Conservation (phyloP, 2,888 invertebrate species). For the Cylindroiulus punctatus region DNA sequence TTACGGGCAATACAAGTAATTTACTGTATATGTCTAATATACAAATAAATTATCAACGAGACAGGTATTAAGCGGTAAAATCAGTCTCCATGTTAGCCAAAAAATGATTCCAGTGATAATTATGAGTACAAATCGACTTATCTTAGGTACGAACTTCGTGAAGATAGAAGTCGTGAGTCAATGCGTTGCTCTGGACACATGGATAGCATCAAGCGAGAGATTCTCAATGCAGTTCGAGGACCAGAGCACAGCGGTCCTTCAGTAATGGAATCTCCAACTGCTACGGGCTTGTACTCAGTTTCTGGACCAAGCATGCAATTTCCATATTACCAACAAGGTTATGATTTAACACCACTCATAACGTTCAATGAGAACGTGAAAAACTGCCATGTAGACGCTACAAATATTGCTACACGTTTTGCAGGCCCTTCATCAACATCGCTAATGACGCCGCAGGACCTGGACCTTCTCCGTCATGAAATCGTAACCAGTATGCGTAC, state of each 20-base stretch:
- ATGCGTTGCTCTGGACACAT: constrained; percentile 67
- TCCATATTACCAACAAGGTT: constrained; percentile 14
- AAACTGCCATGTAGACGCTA: neutral
- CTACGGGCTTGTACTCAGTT: neutral
- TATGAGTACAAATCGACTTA: constrained; percentile 50
- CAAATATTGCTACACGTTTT: neutral
- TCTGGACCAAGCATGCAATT: neutral
- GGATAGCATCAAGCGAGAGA: constrained; percentile 68
- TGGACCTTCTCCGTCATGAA: constrained; percentile 64
- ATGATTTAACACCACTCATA: neutral
- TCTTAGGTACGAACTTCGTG: constrained; percentile 68
- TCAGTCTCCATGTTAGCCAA: too few species aligned
- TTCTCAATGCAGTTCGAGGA: constrained; percentile 64
- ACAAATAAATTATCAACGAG: too few species aligned
- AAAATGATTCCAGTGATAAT: neutral
- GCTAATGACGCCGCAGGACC: constrained; percentile 62
- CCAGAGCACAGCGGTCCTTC: neutral
- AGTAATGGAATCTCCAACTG: neutral
- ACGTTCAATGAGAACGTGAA: neutral
- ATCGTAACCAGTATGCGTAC: constrained; percentile 63
- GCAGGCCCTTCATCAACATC: constrained; percentile 57
- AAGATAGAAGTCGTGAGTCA: constrained; percentile 68
- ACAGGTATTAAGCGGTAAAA: too few species aligned
- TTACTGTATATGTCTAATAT: too few species aligned
- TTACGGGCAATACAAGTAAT: too few species aligned